These are phyloP conservation scores for Noctuana brunneofusca DNA, from an alignment of 2,888 invertebrate genomes.

Conservation along the genomic window DNA sequence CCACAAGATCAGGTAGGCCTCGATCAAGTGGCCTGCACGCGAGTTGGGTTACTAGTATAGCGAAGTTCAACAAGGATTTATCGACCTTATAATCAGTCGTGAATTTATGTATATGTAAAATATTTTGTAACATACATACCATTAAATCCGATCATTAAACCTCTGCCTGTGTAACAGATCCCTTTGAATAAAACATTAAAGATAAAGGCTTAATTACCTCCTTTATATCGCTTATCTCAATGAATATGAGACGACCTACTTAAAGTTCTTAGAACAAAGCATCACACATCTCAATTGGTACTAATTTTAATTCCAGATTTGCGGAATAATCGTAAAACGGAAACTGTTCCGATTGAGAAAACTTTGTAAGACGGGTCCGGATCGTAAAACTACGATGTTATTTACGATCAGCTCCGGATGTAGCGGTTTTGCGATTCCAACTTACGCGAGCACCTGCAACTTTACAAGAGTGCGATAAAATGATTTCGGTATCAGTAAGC, in stretches of 20 bases:
- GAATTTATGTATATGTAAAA: no score
- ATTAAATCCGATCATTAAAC: background rate
- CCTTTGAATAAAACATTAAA: slow-evolving; percentile 29
- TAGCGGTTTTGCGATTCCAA: slow-evolving; percentile 31
- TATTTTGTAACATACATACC: slow-evolving; percentile 1
- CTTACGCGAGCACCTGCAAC: slow-evolving; percentile 28
- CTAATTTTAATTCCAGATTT: slow-evolving; percentile 34
- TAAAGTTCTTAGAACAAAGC: slow-evolving; percentile 25
- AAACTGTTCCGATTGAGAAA: slow-evolving; percentile 54
- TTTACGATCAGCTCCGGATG: slow-evolving; percentile 47
- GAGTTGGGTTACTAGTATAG: slow-evolving; percentile 8
- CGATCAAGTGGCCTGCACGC: slow-evolving; percentile 9
- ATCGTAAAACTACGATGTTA: slow-evolving; percentile 53
- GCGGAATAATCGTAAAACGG: slow-evolving; percentile 58
- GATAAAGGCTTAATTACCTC: slow-evolving; percentile 29
- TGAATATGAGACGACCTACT: slow-evolving; percentile 31
- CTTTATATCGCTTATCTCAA: slow-evolving; percentile 27
- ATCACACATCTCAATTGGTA: slow-evolving; percentile 38
- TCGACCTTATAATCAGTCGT: background rate
- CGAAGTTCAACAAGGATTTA: slow-evolving; percentile 4
- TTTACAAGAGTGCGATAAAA: slow-evolving; percentile 20
- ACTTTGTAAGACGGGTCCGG: slow-evolving; percentile 57
- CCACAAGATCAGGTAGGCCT: slow-evolving; percentile 30
- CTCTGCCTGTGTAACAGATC: slow-evolving; percentile 8
- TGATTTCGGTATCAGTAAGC: slow-evolving; percentile 8